Base-by-base conservation (phyloP, 2,888 invertebrate species). In the Drosophila anceps region DNA sequence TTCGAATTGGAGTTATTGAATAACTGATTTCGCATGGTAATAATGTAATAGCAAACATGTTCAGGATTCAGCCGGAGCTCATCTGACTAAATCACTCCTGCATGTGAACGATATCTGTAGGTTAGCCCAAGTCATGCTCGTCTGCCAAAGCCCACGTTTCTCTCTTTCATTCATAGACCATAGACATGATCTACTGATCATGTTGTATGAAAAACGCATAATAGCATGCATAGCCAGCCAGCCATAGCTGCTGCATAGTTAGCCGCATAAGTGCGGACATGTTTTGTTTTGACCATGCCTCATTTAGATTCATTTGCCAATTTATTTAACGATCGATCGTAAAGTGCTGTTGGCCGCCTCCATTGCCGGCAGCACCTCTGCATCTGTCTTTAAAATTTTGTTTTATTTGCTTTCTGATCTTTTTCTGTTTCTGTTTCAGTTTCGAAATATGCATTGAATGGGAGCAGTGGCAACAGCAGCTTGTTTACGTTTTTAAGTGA, bases 321-420 rank as follows among this genome's bases (percentile, higher is more conserved):
- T 91, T 91, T 82, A 77, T 90, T 92, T 91, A 88, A 91, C 88
- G 91, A 91, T 86, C 84, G 88, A 91, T 91, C 92, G 88, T 92
- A 91, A 92, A 91, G 82, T 80, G 85, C 33, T 67, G 71, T 78
- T 76, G 76, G 74, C 66, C 63, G 64, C 62, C 63, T 43, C 41
- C 39, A 31, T 59, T 57, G 79, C 59, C 58, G 33, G 73, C 71
- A 78, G 69, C 74, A 81, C 82, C 83, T 82, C 82, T 67, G 71
- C 27, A 61, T 63, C 33, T 48, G 64, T 44, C 43, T 66, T 62
- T 57, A 37, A 37, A 44, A 53, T 61, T 76, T 77, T 43, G 43
- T 63, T 69, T 57, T 53, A 48, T 72, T 69, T 69, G 62, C 66
- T 43, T 69, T 80, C 59, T 81, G 39, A 41, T 81, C 39, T 57